These are phyloP conservation scores for Rhynchotus rufescens DNA, from an alignment of 2,797 vertebrate species.

Conservation along the genomic window DNA sequence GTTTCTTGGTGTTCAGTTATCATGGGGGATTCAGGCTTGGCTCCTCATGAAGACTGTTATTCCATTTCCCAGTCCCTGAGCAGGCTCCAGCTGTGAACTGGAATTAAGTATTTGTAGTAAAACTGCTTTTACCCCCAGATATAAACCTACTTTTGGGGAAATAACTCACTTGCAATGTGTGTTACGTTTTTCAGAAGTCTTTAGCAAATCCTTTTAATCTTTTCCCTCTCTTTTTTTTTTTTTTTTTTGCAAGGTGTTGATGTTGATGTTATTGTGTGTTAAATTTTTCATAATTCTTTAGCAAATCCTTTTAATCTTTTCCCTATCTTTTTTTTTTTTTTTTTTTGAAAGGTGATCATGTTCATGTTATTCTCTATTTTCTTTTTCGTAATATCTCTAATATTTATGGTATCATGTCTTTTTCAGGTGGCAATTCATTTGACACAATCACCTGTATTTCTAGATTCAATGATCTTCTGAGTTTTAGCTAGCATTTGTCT, in stretches of 20 bases:
- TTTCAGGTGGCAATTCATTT: not conserved
- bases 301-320: too few relatives aligned
- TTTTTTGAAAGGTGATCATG: not conserved
- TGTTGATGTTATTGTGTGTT: not conserved
- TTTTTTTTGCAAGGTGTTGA: not conserved
- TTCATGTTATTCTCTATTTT: not conserved
- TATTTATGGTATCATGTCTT: not conserved
- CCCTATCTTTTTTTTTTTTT: not conserved
- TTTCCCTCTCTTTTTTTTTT: not conserved
- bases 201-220: not conserved
- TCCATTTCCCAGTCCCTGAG: not conserved
- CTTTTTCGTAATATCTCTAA: not conserved
- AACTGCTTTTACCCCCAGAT: not conserved
- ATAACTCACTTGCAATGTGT: not conserved
- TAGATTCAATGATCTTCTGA: not conserved
- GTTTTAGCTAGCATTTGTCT: not conserved
- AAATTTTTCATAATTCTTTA: not conserved
- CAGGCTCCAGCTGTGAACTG: not conserved
- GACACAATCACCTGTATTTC: not conserved
- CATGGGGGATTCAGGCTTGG: not conserved
- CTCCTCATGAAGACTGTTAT: not conserved
- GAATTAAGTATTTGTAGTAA: not conserved
- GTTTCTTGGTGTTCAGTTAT: not conserved
- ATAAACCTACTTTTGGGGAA: not conserved
- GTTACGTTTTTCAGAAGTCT: not conserved